Percentiles rank a stretch among this genome's conserved stretches.
These are phyloP conservation scores for Diprion similis DNA, from an alignment of 1,140 invertebrate species.

Conservation along the genomic window DNA sequence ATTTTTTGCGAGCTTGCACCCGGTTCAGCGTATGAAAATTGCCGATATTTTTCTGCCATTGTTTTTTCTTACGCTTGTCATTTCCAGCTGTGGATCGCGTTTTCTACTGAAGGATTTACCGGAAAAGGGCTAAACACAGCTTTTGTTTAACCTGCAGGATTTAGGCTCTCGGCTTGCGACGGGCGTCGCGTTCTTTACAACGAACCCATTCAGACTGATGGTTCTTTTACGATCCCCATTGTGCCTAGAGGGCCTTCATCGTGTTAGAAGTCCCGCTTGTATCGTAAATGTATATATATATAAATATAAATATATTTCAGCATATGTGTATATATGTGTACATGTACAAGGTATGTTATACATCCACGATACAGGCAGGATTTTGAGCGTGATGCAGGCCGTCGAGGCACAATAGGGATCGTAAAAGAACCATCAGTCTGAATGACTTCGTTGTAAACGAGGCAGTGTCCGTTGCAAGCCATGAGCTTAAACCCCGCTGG, in stretches of 20 bases:
- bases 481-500: slow-evolving; percentile 11
- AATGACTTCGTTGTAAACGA: slow-evolving; percentile 17
- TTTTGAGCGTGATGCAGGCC: too few relatives aligned
- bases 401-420: slow-evolving; percentile 14
- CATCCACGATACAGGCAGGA: too few relatives aligned
- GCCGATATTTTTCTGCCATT: background rate
- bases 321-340: background rate
- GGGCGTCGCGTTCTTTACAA: background rate
- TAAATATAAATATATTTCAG: too few relatives aligned
- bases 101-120: background rate
- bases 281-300: too few relatives aligned
- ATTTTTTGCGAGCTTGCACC: too few relatives aligned
- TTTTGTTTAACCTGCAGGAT: slow-evolving; percentile 14
- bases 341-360: background rate
- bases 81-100: too few relatives aligned
- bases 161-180: slow-evolving; percentile 18
- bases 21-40: background rate
- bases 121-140: background rate
- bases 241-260: background rate
- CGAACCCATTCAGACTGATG: slow-evolving; percentile 29
- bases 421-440: slow-evolving; percentile 31
- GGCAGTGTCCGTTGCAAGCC: slow-evolving; percentile 10
- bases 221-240: slow-evolving; percentile 23
- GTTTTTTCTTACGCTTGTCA: background rate
- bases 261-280: too few relatives aligned